phyloP scores from a whole-genome alignment of 1,140 invertebrate genomes.

The Philopotamus ludificatus region DNA sequence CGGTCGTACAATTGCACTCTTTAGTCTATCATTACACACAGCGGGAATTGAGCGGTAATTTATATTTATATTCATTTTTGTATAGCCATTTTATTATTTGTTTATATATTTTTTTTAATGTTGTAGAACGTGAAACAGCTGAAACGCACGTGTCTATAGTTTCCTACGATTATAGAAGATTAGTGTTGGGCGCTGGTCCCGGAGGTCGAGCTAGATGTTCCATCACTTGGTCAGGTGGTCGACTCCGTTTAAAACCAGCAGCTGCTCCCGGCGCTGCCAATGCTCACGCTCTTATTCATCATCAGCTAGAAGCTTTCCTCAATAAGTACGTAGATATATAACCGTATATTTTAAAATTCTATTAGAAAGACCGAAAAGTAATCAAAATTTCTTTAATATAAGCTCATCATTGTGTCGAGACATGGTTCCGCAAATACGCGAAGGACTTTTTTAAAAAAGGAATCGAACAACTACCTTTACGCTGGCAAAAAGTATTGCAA shows the following conservation, averaged over 20 bases:
- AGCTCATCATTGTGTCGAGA: no score
- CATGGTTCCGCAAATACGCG: no score
- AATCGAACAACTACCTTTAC: no score
- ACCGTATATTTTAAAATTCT: no score
- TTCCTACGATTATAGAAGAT: constrained; percentile 54
- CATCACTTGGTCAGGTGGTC: constrained; percentile 48
- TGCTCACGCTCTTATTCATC: constrained; percentile 53
- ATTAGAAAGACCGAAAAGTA: no score
- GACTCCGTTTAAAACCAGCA: constrained; percentile 51
- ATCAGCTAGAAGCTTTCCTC: constrained; percentile 52
- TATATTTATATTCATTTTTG: not conserved
- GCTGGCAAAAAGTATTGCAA: no score
- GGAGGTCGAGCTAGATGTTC: constrained; percentile 50
- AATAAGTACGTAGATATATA: no score
- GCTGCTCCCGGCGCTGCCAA: constrained; percentile 54
- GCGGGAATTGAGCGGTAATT: constrained; percentile 49
- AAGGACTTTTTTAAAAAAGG: no score
- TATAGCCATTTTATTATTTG: not conserved
- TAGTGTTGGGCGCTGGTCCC: constrained; percentile 51
- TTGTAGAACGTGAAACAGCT: constrained; percentile 49
- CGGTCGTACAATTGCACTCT: constrained; percentile 85
- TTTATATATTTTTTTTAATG: constrained; percentile 7
- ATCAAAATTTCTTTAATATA: no score
- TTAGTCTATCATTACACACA: constrained; percentile 71
- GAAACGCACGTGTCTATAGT: constrained; percentile 53